phyloP scores from a whole-genome alignment of 2,113 vertebrate genomes.

The Eleginops maclovinus region DNA sequence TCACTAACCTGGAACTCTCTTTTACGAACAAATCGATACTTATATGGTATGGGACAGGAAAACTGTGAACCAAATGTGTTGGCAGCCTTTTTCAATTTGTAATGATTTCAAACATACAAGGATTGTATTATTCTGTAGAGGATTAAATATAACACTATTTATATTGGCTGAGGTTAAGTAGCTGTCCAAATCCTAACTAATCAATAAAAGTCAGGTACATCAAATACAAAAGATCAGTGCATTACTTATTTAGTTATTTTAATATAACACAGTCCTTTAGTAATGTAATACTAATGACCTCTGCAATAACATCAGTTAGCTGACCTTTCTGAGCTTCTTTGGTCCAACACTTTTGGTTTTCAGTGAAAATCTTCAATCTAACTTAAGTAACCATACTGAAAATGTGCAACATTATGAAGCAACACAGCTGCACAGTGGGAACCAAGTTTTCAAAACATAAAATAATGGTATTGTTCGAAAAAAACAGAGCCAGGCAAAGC shows the following conservation, averaged over 20 bases:
- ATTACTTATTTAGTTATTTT: neutral
- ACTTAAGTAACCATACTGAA: no score
- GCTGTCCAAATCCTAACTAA: slow-evolving; percentile 2
- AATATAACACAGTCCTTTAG: neutral
- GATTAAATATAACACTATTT: neutral
- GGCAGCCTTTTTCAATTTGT: neutral
- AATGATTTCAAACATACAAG: neutral
- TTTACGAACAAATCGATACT: neutral
- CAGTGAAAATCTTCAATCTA: neutral
- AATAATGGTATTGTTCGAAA: neutral
- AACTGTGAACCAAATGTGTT: neutral
- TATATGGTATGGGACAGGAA: neutral
- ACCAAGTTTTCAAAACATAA: neutral
- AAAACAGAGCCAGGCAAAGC: no score
- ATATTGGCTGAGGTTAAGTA: neutral
- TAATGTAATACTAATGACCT: neutral
- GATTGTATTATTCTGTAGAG: neutral
- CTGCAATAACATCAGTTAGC: neutral
- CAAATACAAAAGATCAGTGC: slow-evolving; percentile 14
- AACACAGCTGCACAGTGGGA: neutral
- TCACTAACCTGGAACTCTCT: neutral
- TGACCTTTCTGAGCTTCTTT: slow-evolving; percentile 38
- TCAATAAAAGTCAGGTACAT: neutral
- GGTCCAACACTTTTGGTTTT: slow-evolving; percentile 47
- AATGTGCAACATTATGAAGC: neutral